Evolutionary conservation across 1,140 invertebrate genomes (phyloP).

Genomic region (Drosophila aff.): DNA sequence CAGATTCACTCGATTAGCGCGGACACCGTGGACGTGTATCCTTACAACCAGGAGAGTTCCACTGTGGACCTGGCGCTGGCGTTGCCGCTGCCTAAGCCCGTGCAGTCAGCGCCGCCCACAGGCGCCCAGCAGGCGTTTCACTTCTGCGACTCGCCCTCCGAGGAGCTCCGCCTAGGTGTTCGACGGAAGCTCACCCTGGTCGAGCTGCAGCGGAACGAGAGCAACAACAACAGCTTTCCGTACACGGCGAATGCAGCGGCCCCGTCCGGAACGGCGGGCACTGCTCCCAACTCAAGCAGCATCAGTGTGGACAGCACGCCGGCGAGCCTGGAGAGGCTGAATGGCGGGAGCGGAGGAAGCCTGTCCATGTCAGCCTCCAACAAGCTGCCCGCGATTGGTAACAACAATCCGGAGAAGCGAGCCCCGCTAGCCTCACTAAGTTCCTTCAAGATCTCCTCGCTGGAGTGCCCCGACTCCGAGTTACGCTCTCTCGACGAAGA

Average conservation of each 20-base stretch:
- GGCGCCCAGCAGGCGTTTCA: constrained; percentile 60
- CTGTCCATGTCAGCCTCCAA: constrained; percentile 58
- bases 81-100: constrained; percentile 55
- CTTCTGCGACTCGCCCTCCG: constrained; percentile 73
- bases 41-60: constrained; percentile 68
- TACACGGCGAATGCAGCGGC: constrained; percentile 66
- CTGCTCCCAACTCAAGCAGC: constrained; percentile 69
- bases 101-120: constrained; percentile 62
- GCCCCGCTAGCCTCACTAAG: constrained; percentile 92
- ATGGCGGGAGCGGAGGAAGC: constrained; percentile 52
- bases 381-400: constrained; percentile 55
- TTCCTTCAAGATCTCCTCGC: constrained; percentile 89
- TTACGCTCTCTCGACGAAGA: constrained; percentile 89
- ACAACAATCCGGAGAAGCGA: constrained; percentile 78
- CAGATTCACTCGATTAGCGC: constrained; percentile 84
- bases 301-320: constrained; percentile 81
- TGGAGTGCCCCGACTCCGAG: constrained; percentile 89
- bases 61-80: constrained; percentile 41
- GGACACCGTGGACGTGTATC: constrained; percentile 81
- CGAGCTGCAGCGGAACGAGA: constrained; percentile 72
- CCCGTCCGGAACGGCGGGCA: constrained; percentile 38
- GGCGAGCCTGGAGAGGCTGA: constrained; percentile 71
- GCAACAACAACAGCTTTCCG: constrained; percentile 69
- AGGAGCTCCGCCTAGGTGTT: constrained; percentile 75
- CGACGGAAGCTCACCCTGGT: constrained; percentile 74